Evolutionary conservation across 2,113 vertebrate genomes (phyloP), one percentile per base, ranked within the genome.

Genomic region (Hemibagrus wyckioides): DNA sequence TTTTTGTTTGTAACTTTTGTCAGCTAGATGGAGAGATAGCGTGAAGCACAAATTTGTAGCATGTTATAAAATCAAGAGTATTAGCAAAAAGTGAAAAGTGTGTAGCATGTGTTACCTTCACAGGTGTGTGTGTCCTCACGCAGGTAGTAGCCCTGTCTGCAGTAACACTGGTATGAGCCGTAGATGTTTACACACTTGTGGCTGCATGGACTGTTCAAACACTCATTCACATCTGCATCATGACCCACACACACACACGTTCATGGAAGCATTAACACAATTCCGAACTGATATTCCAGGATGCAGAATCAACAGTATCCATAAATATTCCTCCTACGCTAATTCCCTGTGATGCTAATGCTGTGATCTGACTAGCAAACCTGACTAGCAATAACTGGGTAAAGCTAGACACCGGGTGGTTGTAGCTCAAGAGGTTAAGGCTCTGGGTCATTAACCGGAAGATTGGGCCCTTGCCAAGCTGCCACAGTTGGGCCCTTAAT

Each of bases 91-190:
- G n/a, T n/a, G n/a, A n/a, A n/a, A n/a, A n/a, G n/a, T n/a, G n/a
- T 17, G 44, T 2, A 2, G 14, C 30, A 14, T 79, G 75, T 33
- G 76, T 56, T 86, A 98, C 98, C 98, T 95, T 95, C 96, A 90
- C 97, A 99, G 82, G 95, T 95, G 82, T 96, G 95, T 1, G 97
- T 95, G 0, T 99, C 97, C 84, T 97, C 97, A 2, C 93, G 93
- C 59, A 99, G 95, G 93, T 97, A 94, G 95, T 96, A 98, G 28
- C 98, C 98, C 90, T 96, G 95, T 88, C 96, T 96, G 92, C 98
- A 99, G 95, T 98, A 99, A 90, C 98, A 99, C 94, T 98, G 97
- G 92, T 98, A 99, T 87, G 98, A 99, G 19, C 98, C 97, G 0
- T 98, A 99, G 87, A 97, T 90, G 76, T 99, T 99, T 93, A 96